Base-by-base conservation (phyloP, 2,113 vertebrate species). In the Brachirus orientalis region DNA sequence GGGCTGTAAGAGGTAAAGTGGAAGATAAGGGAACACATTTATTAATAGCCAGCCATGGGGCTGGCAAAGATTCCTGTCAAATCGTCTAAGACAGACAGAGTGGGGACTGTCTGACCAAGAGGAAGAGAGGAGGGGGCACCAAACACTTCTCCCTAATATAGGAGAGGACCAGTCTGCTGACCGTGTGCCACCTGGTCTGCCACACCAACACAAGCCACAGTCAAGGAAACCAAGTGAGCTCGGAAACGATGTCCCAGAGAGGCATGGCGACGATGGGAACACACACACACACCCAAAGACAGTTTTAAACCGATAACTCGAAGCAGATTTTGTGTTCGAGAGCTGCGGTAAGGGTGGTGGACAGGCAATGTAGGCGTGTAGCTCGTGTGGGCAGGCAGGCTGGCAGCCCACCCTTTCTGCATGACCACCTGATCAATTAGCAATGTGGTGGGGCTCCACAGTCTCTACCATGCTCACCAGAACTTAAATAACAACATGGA, bases 371-470 rank as follows among this genome's bases (percentile, higher is more conserved):
- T 53, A 46, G 66, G 88, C 63, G 74, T 81, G 84, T 82, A 72
- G 77, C 79, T 75, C 36, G 33, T 85, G 88, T 84, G 89, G 86
- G 75, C 75, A 74, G 70, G 76, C 69, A 75, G 74, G 69, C 76
- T 77, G 77, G 73, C 79, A 86, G 75, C 80, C 72, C 77, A 86
- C 79, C 83, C 74, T 57, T 70, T 72, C 76, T 69, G 62, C 12
- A 28, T 81, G 69, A 79, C 82, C 73, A 88, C 80, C 77, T 87
- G 80, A 90, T 88, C 86, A 88, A 88, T 90, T 84, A 84, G 83
- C 74, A 79, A 84, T 75, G 36, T 58, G 68, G 79, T 77, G 69
- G 63, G 53, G 52, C 74, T 75, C 72, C 71, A 38, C 56, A 44
- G 65, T 61, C 79, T 61, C 79, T 76, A 67, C 66, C 65, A 55